Evolutionary conservation across 2,888 invertebrate species (phyloP), one percentile per base, ranked within the genome.

Genomic region (Cryptus armator): DNA sequence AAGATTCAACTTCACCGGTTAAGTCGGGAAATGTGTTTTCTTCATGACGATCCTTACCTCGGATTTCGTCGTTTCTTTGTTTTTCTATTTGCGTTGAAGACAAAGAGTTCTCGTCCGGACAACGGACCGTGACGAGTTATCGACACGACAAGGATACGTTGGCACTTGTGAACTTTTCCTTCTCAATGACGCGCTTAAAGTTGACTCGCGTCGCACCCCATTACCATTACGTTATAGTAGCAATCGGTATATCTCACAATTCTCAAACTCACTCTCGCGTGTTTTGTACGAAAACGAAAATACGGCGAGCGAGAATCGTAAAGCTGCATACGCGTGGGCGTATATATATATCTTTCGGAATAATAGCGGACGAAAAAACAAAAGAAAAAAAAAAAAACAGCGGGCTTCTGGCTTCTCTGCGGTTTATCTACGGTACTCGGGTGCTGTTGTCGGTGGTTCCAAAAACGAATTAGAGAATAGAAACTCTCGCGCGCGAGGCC

Each of bases 231-330:
- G 16, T 10, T 24, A 56, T 64, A 68, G 46, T 64, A 68, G 46
- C 71, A 56, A 51, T 19, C 19, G 3, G 24, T 12, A 19, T 19
- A 75, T 81, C 53, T 51, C 77, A 70, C 70, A 53, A 68, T 81
- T 86, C 56, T 77, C 48, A 43, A 77, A 56, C 62, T 72, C 78
- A 68, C 74, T 82, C 74, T 74, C 64, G 72, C 43, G 76, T 64
- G 46, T 68, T 80, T 32, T 64, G 46, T 59, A 71, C n/a, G 66
- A 67, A 46, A 68, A 74, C 44, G 79, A 83, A 84, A 86, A 86
- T 86, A 86, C 83, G 81, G 83, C 79, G 86, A 84, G 74, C 81
- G 79, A 68, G 67, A 83, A 85, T 89, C 89, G 85, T 87, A 88
- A 87, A 88, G 86, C 84, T 82, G 87, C 78, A 67, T 76, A 67